Base-by-base conservation (phyloP, 53 echinoderm and acorn worm genomes). In the Arbacia lixula region DNA sequence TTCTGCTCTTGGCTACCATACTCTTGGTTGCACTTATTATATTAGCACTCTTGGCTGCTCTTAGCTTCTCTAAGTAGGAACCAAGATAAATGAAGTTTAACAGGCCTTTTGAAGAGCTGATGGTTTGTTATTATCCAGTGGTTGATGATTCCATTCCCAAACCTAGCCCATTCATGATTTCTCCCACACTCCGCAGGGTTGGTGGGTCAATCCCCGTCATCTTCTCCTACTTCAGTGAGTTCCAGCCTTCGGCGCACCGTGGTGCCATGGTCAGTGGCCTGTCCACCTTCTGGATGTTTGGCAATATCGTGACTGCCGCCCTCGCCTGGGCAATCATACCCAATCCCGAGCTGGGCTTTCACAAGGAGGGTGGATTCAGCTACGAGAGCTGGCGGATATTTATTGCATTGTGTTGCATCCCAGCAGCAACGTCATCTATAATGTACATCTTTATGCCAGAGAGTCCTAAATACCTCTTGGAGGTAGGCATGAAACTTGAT, bases 141-240 rank as follows among this genome's bases (percentile, higher is more conserved):
- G n/a, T n/a, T n/a, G n/a, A n/a, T n/a, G n/a, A n/a, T n/a, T n/a
- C n/a, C n/a, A n/a, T n/a, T n/a, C n/a, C n/a, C n/a, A n/a, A n/a
- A n/a, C n/a, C n/a, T n/a, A n/a, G n/a, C n/a, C n/a, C n/a, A n/a
- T n/a, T n/a, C n/a, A n/a, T n/a, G n/a, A n/a, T n/a, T n/a, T n/a
- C n/a, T n/a, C n/a, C n/a, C n/a, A n/a, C n/a, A n/a, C n/a, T n/a
- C n/a, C n/a, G 14, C 86, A 98, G 98, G n/a, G 98, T 98, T 35
- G 98, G 98, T 66, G 98, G 98, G 11, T 86, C 98, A 17, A 86
- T 92, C n/a, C 98, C 98, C 14, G 86, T 94, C 9, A 88, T 98
- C 51, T 98, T 98, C 82, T 88, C 94, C 42, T 98, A 98, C 84
- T 98, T 92, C 49, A 90, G 90, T 17, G 98, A 98, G 68, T 94